These are phyloP conservation scores for Percopsis transmontana DNA, from an alignment of 2,113 vertebrate species.

Conservation along the genomic window DNA sequence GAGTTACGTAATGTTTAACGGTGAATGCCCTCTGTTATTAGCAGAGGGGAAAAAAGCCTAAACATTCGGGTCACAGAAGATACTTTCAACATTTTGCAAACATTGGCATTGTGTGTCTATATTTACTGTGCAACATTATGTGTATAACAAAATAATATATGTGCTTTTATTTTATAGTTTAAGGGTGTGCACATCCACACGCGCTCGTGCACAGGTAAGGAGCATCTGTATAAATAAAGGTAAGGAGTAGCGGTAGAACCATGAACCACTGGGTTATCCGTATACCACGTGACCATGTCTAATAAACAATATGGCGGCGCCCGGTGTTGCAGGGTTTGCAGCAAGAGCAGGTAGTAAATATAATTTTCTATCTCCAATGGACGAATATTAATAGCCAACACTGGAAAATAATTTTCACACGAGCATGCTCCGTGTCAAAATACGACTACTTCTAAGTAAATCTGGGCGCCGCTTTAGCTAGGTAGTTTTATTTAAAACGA, in stretches of 20 bases:
- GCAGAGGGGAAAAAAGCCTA: too few species aligned
- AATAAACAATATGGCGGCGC: constrained; percentile 68
- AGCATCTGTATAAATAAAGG: not conserved
- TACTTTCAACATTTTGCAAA: too few species aligned
- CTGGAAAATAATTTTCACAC: not conserved
- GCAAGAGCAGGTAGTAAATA: constrained; percentile 52
- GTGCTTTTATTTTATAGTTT: too few species aligned
- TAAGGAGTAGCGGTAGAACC: too few species aligned
- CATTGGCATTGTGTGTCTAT: too few species aligned
- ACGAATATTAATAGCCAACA: not conserved
- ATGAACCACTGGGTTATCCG: not conserved
- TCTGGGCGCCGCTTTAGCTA: too few species aligned
- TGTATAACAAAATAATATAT: too few species aligned
- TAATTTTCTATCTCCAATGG: not conserved
- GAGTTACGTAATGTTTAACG: not conserved
- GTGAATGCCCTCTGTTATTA: not conserved
- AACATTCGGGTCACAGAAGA: too few species aligned
- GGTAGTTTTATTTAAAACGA: too few species aligned
- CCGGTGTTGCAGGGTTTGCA: constrained; percentile 17
- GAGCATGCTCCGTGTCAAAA: too few species aligned
- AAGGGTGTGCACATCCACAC: not conserved
- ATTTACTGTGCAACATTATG: too few species aligned
- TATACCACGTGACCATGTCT: constrained; percentile 52
- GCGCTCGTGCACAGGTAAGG: not conserved
- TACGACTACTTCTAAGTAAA: too few species aligned